A percentile compares a stretch with the other conserved stretches of the same genome.
phyloP scores from a whole-genome alignment of 2,888 invertebrate genomes.

The Chromoteleia sp. region DNA sequence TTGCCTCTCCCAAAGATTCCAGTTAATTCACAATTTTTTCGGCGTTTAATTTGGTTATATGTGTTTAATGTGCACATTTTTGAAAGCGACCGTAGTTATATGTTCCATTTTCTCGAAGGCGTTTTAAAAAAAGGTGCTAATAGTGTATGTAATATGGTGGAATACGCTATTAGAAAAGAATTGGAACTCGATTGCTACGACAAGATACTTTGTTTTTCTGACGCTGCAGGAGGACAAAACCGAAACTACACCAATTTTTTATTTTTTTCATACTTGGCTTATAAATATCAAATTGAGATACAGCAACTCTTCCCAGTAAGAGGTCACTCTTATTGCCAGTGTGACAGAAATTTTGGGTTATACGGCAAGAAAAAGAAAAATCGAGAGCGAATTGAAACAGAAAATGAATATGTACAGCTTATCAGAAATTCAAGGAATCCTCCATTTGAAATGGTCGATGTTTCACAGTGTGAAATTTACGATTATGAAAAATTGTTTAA shows the following conservation, averaged over 20 bases:
- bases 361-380: slow-evolving; percentile 48
- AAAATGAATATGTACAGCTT: slow-evolving; percentile 36
- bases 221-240: slow-evolving; percentile 15
- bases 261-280: neutral
- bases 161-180: slow-evolving; percentile 7
- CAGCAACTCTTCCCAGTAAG: slow-evolving; percentile 60
- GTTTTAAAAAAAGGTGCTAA: slow-evolving; percentile 45
- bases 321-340: slow-evolving; percentile 48
- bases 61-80: slow-evolving; percentile 51
- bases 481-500: no score
- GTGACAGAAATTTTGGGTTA: slow-evolving; percentile 31
- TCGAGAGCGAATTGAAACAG: slow-evolving; percentile 39
- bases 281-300: slow-evolving; percentile 2
- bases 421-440: slow-evolving; percentile 45
- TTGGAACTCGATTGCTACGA: neutral
- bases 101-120: slow-evolving; percentile 47
- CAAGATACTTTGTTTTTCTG: neutral
- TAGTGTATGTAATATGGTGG: slow-evolving; percentile 40
- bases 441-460: slow-evolving; percentile 37
- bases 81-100: slow-evolving; percentile 22
- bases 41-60: slow-evolving; percentile 1
- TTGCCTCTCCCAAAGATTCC: slow-evolving; percentile 48
- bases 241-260: neutral
- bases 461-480: neutral
- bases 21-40: slow-evolving; percentile 50